Evolutionary conservation across 2,113 vertebrate genomes (phyloP).

Genomic region (Empidonax alnorum): DNA sequence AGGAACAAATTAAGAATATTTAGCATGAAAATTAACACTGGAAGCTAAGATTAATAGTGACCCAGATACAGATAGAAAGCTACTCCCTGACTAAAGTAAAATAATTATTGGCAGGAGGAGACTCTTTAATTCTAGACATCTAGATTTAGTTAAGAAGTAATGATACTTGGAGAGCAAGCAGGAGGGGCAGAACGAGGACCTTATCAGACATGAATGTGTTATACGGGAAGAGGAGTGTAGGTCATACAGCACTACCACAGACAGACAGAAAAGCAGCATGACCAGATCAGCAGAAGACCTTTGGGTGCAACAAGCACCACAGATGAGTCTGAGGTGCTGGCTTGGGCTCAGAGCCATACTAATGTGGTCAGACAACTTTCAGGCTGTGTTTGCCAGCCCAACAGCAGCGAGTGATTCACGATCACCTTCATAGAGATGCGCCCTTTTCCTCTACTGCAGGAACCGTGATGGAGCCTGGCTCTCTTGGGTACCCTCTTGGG

Average conservation of each 20-base stretch:
- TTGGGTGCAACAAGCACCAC: rapidly evolving
- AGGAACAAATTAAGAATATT: constrained; percentile 57
- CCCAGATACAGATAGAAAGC: constrained; percentile 31
- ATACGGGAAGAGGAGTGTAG: background rate
- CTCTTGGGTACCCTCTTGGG: background rate
- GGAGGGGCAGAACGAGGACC: background rate
- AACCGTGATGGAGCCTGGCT: background rate
- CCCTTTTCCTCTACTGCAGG: background rate
- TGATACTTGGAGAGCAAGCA: background rate
- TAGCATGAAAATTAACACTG: constrained; percentile 31
- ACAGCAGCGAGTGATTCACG: background rate
- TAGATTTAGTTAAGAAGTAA: constrained; percentile 16
- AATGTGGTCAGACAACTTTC: background rate
- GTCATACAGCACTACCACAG: background rate
- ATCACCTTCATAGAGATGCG: background rate
- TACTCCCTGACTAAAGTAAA: constrained; percentile 34
- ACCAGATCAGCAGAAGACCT: background rate
- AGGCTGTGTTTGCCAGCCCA: background rate
- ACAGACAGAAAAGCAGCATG: background rate
- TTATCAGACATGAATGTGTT: background rate
- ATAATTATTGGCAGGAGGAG: background rate
- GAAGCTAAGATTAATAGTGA: constrained; percentile 55
- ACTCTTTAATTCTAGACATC: background rate
- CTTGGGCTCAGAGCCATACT: background rate
- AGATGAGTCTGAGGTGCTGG: background rate